phyloP scores from a whole-genome alignment of 2,888 invertebrate genomes.

The Tachina fera region DNA sequence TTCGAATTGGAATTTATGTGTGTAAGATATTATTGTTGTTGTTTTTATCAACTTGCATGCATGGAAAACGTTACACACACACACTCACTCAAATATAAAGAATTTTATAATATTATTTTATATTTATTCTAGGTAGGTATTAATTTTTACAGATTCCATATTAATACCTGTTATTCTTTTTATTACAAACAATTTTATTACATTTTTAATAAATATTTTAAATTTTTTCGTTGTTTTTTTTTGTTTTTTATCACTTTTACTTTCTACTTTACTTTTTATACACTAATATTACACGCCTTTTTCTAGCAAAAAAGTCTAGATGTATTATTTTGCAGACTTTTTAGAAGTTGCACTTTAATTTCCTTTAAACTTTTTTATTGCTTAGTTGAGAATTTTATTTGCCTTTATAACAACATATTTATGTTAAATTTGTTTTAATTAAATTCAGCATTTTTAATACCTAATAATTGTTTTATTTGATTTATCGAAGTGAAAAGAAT shows the following conservation, averaged over 20 bases:
- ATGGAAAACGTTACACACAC: conserved; percentile 4
- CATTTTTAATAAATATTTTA: conserved; percentile 14
- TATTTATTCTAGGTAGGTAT: neutral
- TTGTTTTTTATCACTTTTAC: conserved; percentile 69
- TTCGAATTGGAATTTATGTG: conserved; percentile 33
- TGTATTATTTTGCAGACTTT: conserved; percentile 51
- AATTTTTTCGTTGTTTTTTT: conserved; percentile 28
- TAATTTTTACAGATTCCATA: conserved; percentile 26
- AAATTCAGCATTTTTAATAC: conserved; percentile 33
- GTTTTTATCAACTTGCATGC: conserved; percentile 35
- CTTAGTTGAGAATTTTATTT: conserved; percentile 45
- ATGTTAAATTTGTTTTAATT: conserved; percentile 35
- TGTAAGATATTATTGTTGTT: conserved; percentile 37
- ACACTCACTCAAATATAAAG: neutral
- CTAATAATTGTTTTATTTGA: conserved; percentile 15
- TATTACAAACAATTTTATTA: conserved; percentile 17
- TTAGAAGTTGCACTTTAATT: conserved; percentile 42
- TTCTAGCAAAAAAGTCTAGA: conserved; percentile 21
- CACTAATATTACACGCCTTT: conserved; percentile 63
- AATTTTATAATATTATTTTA: conserved; percentile 1
- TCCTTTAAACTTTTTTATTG: conserved; percentile 30
- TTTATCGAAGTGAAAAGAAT: conserved; percentile 24
- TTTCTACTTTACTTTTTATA: conserved; percentile 57
- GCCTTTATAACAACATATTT: neutral
- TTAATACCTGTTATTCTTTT: neutral